These are phyloP conservation scores for Brachionus manjavacas DNA, from an alignment of 1,140 invertebrate genomes.

Conservation along the genomic window DNA sequence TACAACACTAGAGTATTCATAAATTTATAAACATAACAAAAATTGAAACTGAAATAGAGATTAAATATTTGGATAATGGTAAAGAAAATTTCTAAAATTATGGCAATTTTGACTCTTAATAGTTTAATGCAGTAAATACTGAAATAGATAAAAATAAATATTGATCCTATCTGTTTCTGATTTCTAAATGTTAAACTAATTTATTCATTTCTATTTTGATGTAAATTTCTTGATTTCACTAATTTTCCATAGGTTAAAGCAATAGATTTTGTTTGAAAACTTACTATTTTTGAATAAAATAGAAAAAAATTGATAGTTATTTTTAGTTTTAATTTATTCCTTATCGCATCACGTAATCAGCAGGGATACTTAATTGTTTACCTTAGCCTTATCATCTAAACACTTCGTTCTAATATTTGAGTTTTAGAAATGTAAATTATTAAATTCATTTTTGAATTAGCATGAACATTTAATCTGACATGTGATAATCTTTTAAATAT, in stretches of 20 bases:
- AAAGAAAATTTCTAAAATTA: neutral
- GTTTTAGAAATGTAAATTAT: neutral
- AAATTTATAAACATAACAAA: too few relatives aligned
- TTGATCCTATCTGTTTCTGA: neutral
- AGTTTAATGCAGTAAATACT: neutral
- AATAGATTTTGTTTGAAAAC: neutral
- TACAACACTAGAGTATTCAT: too few relatives aligned
- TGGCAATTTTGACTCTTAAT: neutral
- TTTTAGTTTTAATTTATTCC: neutral
- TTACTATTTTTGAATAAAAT: neutral
- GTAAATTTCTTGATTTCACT: slow-evolving; percentile 11
- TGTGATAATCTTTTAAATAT: neutral
- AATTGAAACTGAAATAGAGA: too few relatives aligned
- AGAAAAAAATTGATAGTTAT: neutral
- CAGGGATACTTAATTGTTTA: neutral
- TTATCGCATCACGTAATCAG: neutral
- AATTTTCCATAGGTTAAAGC: slow-evolving; percentile 4
- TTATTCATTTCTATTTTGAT: neutral
- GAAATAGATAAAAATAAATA: neutral
- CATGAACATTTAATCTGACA: neutral
- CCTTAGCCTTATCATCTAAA: neutral
- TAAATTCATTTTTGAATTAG: neutral
- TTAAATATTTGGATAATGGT: neutral
- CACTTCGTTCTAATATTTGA: neutral
- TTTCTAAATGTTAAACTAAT: slow-evolving; percentile 21